A percentile compares a stretch with the other conserved stretches of the same genome.
These are phyloP conservation scores for Watsonalla binaria DNA, from an alignment of 2,888 invertebrate genomes.

Conservation along the genomic window DNA sequence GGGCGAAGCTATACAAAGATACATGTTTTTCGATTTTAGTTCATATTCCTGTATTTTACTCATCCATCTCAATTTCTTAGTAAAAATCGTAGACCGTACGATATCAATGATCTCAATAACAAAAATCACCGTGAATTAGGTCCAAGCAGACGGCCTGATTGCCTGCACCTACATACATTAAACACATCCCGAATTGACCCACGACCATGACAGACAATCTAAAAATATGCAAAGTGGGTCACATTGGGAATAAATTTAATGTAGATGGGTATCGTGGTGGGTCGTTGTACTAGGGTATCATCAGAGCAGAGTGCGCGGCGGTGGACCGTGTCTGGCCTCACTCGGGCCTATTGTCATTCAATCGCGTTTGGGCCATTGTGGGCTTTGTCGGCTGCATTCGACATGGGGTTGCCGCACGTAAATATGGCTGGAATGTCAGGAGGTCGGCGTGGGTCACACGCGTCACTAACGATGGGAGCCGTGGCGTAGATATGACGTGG, in stretches of 20 bases:
- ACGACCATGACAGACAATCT: constrained; percentile 48
- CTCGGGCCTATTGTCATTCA: constrained; percentile 64
- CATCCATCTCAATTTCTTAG: too few relatives aligned
- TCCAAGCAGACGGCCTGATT: neutral
- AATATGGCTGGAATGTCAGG: constrained; percentile 23
- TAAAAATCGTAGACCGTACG: too few relatives aligned
- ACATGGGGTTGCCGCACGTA: constrained; percentile 41
- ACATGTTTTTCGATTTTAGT: too few relatives aligned
- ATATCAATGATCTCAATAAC: too few relatives aligned
- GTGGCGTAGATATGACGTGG: neutral
- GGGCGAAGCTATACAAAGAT: too few relatives aligned
- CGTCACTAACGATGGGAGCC: neutral
- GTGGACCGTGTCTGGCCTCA: constrained; percentile 42
- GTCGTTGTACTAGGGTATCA: constrained; percentile 33
- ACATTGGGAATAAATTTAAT: constrained; percentile 52
- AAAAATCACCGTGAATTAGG: too few relatives aligned
- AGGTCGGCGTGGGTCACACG: neutral
- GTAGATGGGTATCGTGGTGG: constrained; percentile 26
- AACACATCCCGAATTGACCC: constrained; percentile 32
- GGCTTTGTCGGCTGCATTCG: constrained; percentile 55
- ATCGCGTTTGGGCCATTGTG: constrained; percentile 51
- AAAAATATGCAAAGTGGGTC: constrained; percentile 51
- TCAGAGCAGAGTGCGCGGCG: constrained; percentile 31
- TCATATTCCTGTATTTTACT: too few relatives aligned
- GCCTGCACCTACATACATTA: neutral